Evolutionary conservation across 2,797 vertebrate genomes (phyloP).

Genomic region (Diglossa cyanea): DNA sequence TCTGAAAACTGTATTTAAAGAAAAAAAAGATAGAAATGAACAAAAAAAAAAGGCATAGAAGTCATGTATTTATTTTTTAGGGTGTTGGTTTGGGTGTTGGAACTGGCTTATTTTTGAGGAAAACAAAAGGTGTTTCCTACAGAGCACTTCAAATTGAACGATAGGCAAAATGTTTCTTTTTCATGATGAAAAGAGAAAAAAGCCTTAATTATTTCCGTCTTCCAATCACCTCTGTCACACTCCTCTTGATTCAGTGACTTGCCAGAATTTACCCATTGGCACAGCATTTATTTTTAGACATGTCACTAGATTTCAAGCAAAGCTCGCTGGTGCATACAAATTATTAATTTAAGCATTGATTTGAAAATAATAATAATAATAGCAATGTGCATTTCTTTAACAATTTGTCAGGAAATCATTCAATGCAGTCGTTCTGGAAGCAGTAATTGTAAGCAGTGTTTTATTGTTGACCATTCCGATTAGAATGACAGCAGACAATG

Average conservation of each 20-base stretch:
- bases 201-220: constrained; percentile 68
- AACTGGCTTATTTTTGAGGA: constrained; percentile 17
- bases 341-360: constrained; percentile 69
- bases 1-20: background rate
- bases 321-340: constrained; percentile 59
- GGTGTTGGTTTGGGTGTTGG: background rate
- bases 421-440: constrained; percentile 44
- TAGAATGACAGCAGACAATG: constrained; percentile 22
- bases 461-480: constrained; percentile 32
- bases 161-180: background rate
- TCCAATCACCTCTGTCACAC: constrained; percentile 42
- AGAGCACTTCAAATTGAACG: background rate
- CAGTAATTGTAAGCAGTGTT: constrained; percentile 25
- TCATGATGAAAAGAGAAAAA: constrained; percentile 18
- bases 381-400: background rate
- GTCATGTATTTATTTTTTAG: constrained; percentile 40
- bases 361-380: constrained; percentile 69
- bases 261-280: constrained; percentile 66
- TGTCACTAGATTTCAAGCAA: constrained; percentile 60
- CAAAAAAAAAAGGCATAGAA: constrained; percentile 19
- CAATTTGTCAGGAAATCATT: constrained; percentile 39
- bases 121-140: constrained; percentile 32
- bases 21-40: background rate
- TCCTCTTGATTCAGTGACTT: constrained; percentile 71
- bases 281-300: constrained; percentile 69